Evolutionary conservation across 2,797 vertebrate genomes (phyloP), one percentile per base, ranked within the genome.

Genomic region (Sebastes melanostomus): DNA sequence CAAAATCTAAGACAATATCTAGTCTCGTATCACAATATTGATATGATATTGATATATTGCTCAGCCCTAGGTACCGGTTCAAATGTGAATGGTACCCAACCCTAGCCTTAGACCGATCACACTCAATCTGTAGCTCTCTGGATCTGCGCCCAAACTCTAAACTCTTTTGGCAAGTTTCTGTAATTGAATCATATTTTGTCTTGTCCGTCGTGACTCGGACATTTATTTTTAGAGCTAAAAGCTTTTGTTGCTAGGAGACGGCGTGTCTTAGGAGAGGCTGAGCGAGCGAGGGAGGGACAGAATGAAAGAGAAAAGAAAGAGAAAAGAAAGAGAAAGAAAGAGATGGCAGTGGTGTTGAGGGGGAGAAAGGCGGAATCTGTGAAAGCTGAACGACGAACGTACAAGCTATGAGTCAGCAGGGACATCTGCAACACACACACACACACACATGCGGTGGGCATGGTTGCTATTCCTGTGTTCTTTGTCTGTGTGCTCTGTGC

Each of bases 191-290:
- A 89, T 89, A 88, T 93, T 93, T 92, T 86, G 88, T 83, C 82
- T 91, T 84, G 74, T 93, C 92, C 73, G 91, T 91, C 92, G 91
- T 91, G 92, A 93, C 91, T 93, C 76, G 13, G 79, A 65, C 80
- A 55, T 91, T 91, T 95, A 96, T 96, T 96, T 95, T 94, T 95
- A 95, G 94, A 77, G 86, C 90, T 87, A 83, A 94, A 95, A 93
- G 94, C 93, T 93, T 93, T 91, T 87, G 96, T 96, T 96, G 95
- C 96, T 95, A 96, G 92, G 96, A 93, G 92, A 96, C 93, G 14
- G 88, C 85, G 91, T 86, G 89, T 92, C 92, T 90, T 86, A 90
- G 86, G 92, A 92, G 89, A 92, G 89, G 89, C 88, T 72, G 89
- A 83, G 86, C 71, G 86, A 36, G 88, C 71, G 87, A 90, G 88